These are phyloP conservation scores for Crotalus tigris DNA, from an alignment of 2,113 vertebrate genomes.

Conservation along the genomic window DNA sequence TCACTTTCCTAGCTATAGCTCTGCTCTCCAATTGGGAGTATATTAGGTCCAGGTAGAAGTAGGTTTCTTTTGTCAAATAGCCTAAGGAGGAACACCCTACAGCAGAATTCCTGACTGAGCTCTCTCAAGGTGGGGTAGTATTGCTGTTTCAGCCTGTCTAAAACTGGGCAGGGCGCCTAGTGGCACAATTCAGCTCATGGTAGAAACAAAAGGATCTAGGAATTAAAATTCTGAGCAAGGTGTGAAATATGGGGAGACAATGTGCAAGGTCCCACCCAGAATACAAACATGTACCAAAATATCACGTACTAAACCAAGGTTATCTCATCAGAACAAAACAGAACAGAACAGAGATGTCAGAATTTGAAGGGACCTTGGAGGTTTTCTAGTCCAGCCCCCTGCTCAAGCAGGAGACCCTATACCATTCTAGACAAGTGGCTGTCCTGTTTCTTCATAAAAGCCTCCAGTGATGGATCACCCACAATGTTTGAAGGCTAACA, in stretches of 20 bases:
- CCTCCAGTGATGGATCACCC: not conserved
- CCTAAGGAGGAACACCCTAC: slow-evolving; percentile 5
- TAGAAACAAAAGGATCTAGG: slow-evolving; percentile 14
- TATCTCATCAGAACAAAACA: not conserved
- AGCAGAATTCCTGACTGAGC: slow-evolving; percentile 8
- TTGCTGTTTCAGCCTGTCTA: not conserved
- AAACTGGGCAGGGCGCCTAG: slow-evolving; percentile 10
- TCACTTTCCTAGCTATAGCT: not conserved
- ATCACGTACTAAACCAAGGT: not conserved
- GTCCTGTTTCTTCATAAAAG: not conserved
- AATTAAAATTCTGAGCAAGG: slow-evolving; percentile 2
- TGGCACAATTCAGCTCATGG: not conserved
- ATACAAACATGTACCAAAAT: not conserved
- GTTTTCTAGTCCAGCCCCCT: not conserved
- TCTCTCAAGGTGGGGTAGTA: slow-evolving; percentile 9
- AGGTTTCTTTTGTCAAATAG: not conserved
- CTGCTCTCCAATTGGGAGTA: not conserved
- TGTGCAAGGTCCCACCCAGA: not conserved
- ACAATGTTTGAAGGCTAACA: not conserved
- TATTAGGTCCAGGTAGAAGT: not conserved
- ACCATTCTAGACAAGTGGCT: not conserved
- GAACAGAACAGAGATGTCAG: not conserved
- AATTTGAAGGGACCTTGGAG: not conserved
- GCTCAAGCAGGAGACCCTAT: not conserved
- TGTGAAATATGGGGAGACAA: not conserved